Base-by-base conservation (phyloP, 2,888 invertebrate genomes). In the Hyposoter didymator region DNA sequence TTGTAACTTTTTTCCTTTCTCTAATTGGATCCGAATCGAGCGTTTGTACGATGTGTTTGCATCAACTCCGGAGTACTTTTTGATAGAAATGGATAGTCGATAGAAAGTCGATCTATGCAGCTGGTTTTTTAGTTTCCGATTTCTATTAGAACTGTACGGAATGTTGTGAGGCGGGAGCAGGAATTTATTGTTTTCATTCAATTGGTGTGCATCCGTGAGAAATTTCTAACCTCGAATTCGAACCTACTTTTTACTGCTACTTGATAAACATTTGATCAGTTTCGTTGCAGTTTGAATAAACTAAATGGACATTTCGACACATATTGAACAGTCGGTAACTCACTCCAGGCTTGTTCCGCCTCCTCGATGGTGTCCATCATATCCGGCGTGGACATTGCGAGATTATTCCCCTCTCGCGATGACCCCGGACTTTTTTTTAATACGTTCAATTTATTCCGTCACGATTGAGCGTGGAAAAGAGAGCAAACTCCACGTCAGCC, bases 271-370 rank as follows among this genome's bases (percentile, higher is more conserved):
- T 73, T 55, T 0, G 14, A 55, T 49, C 59, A 4, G 7, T 43
- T 43, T 10, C 4, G 55, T 43, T 39, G 14, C 8, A 12, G 10
- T 19, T 47, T 12, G 19, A 6, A 35, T n/a, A 28, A 14, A 52
- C 5, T 17, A 28, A 22, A 62, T 28, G 1, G 32, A 43, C 7
- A 32, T 12, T 64, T 14, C 19, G 17, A 45, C 10, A 62, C 64
- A 76, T 52, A 76, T 45, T 45, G 35, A 52, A 35, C 7, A 62
- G 74, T 32, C 17, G 7, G 70, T 67, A 90, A 96, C 96, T 96
- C 93, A 96, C 96, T 95, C 96, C 96, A 96, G 14, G 96, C 96
- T 66, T 95, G 95, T 90, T 96, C 96, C 28, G 96, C 96, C 90
- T 95, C 96, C 90, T 95, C 95, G 95, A 96, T 96, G 90, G 96